A percentile compares a stretch with the other conserved stretches of the same genome.
phyloP scores from a whole-genome alignment of 2,797 vertebrate genomes.

The Micropoecilia bifurca region DNA sequence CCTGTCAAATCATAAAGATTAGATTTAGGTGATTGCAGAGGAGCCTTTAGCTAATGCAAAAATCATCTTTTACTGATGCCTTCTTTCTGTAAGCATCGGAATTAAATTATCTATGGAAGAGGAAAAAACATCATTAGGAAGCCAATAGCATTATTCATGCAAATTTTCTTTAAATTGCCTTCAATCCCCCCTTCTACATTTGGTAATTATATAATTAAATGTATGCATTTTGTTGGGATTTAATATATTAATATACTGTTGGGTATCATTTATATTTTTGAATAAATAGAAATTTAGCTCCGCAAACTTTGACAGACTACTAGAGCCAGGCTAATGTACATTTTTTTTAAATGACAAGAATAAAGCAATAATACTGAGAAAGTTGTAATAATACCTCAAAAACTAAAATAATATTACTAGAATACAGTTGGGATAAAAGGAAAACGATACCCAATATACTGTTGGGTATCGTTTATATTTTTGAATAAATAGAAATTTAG shows the following conservation, averaged over 20 bases:
- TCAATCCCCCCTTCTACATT: background rate
- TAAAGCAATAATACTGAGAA: too few relatives aligned
- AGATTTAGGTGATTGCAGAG: slow-evolving; percentile 61
- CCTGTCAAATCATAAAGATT: slow-evolving; percentile 75
- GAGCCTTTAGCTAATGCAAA: slow-evolving; percentile 54
- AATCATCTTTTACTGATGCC: slow-evolving; percentile 44
- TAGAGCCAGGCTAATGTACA: too few relatives aligned
- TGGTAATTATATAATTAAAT: background rate
- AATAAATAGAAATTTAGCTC: background rate
- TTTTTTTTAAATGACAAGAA: too few relatives aligned
- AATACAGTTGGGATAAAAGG: too few relatives aligned
- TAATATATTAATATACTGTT: background rate
- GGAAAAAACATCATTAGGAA: slow-evolving; percentile 15
- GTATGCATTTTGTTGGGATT: background rate
- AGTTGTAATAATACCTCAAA: too few relatives aligned
- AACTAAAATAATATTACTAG: too few relatives aligned
- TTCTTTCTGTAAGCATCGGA: slow-evolving; percentile 27
- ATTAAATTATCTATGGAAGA: slow-evolving; percentile 13
- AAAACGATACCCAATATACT: background rate
- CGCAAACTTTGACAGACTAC: background rate
- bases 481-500: background rate
- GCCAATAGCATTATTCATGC: slow-evolving; percentile 14
- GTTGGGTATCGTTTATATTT: background rate
- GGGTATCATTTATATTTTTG: background rate
- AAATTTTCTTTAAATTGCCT: slow-evolving; percentile 16